Conservation (phyloP, 2,888 invertebrate species). For the Caenorhabditis sinica region DNA sequence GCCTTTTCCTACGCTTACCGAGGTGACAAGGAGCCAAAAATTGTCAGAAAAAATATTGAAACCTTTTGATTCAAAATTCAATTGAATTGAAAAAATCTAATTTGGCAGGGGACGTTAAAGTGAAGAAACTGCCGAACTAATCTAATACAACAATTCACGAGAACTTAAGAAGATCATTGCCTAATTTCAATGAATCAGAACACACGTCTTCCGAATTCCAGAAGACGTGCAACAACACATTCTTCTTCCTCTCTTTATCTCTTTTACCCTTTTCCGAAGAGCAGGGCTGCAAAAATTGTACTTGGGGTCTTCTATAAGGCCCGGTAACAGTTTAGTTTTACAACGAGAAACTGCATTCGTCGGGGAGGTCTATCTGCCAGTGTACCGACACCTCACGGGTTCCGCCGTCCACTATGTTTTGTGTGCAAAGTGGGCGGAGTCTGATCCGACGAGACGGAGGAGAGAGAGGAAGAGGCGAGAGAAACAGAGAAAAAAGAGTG, state of each 20-base stretch:
- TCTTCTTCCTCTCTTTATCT: background rate
- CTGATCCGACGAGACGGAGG: background rate
- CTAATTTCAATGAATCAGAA: too few species aligned
- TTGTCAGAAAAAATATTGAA: too few species aligned
- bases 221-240: too few species aligned
- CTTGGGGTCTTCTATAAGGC: constrained; percentile 45
- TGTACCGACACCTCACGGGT: constrained; percentile 44
- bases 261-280: constrained; percentile 25
- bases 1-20: too few species aligned
- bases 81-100: too few species aligned
- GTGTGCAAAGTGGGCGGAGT: constrained; percentile 31
- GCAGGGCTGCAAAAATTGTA: constrained; percentile 52
- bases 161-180: too few species aligned
- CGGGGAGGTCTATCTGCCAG: background rate
- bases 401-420: constrained; percentile 32
- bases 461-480: background rate
- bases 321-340: constrained; percentile 20
- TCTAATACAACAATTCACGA: too few species aligned
- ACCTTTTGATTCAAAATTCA: too few species aligned
- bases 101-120: too few species aligned
- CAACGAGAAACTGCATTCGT: background rate
- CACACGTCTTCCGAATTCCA: too few species aligned
- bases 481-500: background rate
- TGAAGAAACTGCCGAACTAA: too few species aligned
- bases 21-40: too few species aligned